A percentile compares a stretch with the other conserved stretches of the same genome.
Evolutionary conservation across 1,140 invertebrate genomes (phyloP).

Genomic region (Diorhabda elongata): DNA sequence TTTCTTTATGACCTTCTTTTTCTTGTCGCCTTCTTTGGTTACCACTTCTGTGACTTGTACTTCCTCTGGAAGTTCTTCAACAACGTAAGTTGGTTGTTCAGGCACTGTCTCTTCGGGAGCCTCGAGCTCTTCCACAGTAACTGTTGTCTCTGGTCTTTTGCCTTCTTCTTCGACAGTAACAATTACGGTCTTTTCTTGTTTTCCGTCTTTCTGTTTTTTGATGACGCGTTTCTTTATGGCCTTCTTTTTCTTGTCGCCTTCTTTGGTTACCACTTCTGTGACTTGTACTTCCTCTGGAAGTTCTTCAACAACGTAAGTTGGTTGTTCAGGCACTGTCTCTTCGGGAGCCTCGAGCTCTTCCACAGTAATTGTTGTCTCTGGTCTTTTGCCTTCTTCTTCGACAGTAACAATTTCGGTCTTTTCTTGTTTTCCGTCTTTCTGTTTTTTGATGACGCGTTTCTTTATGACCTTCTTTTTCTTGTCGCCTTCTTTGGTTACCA

Average conservation of each 20-base stretch:
- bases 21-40: conserved; percentile 35
- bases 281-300: conserved; percentile 25
- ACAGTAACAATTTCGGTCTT: conserved; percentile 39
- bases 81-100: conserved; percentile 29
- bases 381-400: conserved; percentile 45
- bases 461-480: conserved; percentile 36
- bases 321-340: conserved; percentile 24
- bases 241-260: conserved; percentile 37
- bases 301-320: conserved; percentile 18
- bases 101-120: conserved; percentile 33
- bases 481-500: conserved; percentile 34
- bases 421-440: conserved; percentile 35
- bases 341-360: conserved; percentile 30
- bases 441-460: conserved; percentile 39
- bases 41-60: conserved; percentile 37
- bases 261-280: conserved; percentile 17
- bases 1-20: conserved; percentile 43
- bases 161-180: conserved; percentile 44
- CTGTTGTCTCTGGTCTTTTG: conserved; percentile 35
- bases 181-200: conserved; percentile 40
- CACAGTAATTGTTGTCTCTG: conserved; percentile 45
- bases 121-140: conserved; percentile 35
- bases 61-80: conserved; percentile 38
- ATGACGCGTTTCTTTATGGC: conserved; percentile 27
- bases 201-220: conserved; percentile 31